Percentiles rank a stretch among this genome's conserved stretches.
These are phyloP conservation scores for Holothuria scabra DNA, from an alignment of 53 echinoderm and acorn worm species.

Conservation along the genomic window DNA sequence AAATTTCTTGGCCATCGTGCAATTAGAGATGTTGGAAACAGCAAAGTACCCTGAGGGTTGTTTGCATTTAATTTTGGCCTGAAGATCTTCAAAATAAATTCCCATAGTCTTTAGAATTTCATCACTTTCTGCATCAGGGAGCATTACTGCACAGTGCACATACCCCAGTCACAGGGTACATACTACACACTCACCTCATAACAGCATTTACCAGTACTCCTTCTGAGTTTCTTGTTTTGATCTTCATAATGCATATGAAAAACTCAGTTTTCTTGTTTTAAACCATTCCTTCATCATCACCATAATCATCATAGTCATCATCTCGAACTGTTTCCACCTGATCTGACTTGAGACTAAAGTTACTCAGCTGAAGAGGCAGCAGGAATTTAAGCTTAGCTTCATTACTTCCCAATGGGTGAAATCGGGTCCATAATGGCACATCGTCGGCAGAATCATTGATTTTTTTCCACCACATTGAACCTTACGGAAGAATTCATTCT, in stretches of 20 bases:
- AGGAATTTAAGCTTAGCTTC: slow-evolving; percentile 30
- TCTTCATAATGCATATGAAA: slow-evolving; percentile 35
- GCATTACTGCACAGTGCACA: no score
- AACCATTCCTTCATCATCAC: slow-evolving; percentile 40
- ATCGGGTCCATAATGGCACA: slow-evolving; percentile 49
- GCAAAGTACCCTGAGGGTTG: no score
- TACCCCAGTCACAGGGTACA: no score
- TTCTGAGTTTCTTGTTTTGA: background rate
- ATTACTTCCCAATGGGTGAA: slow-evolving; percentile 48
- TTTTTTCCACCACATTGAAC: slow-evolving; percentile 48
- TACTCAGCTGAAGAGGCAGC: slow-evolving; percentile 33
- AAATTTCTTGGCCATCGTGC: no score
- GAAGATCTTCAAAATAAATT: no score
- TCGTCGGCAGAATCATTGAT: slow-evolving; percentile 43
- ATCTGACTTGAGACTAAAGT: slow-evolving; percentile 46
- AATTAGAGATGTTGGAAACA: no score
- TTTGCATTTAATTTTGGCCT: no score
- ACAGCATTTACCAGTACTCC: no score
- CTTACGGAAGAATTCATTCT: slow-evolving; percentile 44
- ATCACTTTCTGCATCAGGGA: no score
- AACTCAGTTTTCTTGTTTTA: slow-evolving; percentile 25
- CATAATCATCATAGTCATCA: slow-evolving; percentile 36
- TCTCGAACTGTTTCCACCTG: slow-evolving; percentile 41
- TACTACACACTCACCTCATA: no score
- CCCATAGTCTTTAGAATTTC: no score